phyloP scores from a whole-genome alignment of 2,113 vertebrate species.

The Chionodraco myersi region DNA sequence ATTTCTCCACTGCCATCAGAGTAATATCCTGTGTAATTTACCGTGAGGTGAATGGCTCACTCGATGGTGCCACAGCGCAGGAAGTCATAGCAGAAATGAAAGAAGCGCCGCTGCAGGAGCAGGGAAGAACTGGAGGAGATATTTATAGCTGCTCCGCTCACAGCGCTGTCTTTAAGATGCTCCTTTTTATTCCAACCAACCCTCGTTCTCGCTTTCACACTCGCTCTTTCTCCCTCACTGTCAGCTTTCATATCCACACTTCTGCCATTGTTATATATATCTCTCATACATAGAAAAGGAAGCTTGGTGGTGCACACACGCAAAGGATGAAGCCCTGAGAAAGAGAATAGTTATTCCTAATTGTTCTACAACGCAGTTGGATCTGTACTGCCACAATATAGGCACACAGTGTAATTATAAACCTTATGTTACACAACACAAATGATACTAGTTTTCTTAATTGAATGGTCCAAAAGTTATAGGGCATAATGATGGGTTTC shows the following conservation, averaged over 20 bases:
- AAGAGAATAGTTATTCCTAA: neutral
- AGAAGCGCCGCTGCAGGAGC: slow-evolving; percentile 16
- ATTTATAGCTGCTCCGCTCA: slow-evolving; percentile 74
- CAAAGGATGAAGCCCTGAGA: neutral
- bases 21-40: slow-evolving; percentile 63
- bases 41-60: slow-evolving; percentile 36
- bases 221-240: neutral
- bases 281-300: neutral
- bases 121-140: slow-evolving; percentile 51
- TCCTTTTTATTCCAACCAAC: slow-evolving; percentile 41
- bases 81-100: slow-evolving; percentile 20
- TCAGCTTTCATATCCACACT: slow-evolving; percentile 27
- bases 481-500: neutral
- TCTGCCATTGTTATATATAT: slow-evolving; percentile 4
- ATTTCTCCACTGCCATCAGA: slow-evolving; percentile 29
- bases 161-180: slow-evolving; percentile 47
- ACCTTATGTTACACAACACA: neutral
- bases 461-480: neutral
- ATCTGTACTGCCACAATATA: neutral
- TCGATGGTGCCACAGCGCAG: neutral
- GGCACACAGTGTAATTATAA: neutral
- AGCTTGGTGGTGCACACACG: neutral
- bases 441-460: neutral
- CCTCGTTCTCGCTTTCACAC: slow-evolving; percentile 18
- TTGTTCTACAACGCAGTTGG: neutral